Evolutionary conservation across 2,888 invertebrate species (phyloP), one percentile per base, ranked within the genome.

Genomic region (Operophtera brumata): DNA sequence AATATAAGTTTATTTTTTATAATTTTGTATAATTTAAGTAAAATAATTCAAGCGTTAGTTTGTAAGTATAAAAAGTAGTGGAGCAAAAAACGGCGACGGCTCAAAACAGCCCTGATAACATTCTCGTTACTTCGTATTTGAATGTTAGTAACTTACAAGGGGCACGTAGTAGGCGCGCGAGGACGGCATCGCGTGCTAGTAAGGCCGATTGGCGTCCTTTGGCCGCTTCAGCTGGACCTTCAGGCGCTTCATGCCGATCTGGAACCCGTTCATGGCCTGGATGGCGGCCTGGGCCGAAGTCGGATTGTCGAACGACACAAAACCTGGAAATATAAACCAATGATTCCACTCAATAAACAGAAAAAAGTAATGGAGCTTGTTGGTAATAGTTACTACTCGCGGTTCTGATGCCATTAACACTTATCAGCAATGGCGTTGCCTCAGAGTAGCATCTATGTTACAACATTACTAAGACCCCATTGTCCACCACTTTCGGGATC

Each of bases 191-290:
- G 77, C 82, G 91, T 80, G 95, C 95, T 97, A 99, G 94, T 99
- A 99, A 86, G 98, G 98, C 92, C 97, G 94, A 91, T 95, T 97
- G 83, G 97, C 97, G 90, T 98, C 98, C 92, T 98, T 98, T 90
- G 99, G 99, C 92, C 99, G 94, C 92, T 99, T 99, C 91, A 99
- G 94, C 92, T 99, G 99, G 79, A 99, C 99, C 93, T 99, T 99
- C 85, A 99, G 96, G 83, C 99, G 94, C 92, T 99, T 99, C 99
- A 99, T 99, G 81, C 99, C 99, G 89, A 99, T 99, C 92, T 99
- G 99, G 92, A 99, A 99, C 84, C 99, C 99, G 91, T 99, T 99
- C 99, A 99, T 99, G 76, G 99, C 96, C 90, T 99, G 98, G 86
- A 99, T 99, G 73, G 99, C 99, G 70, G 97, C 96, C 90, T 99